These are phyloP conservation scores for Cetonia aurata DNA, from an alignment of 2,888 invertebrate species.

Conservation along the genomic window DNA sequence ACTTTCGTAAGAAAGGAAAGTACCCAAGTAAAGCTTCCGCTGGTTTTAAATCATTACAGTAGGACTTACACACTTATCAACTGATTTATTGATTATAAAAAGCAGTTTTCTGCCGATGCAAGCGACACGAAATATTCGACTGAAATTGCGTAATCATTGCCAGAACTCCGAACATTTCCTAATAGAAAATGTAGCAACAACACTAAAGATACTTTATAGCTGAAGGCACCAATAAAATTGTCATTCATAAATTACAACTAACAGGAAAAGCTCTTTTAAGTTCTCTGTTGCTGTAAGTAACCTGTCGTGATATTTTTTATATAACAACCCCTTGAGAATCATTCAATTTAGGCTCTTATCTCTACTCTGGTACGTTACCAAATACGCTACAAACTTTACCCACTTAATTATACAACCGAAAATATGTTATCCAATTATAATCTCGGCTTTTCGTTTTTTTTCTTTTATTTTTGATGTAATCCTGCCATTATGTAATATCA, in stretches of 20 bases:
- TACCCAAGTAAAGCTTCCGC: too few species aligned
- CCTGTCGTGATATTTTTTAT: slow-evolving; percentile 3
- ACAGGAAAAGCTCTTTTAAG: not conserved
- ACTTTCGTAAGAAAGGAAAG: too few species aligned
- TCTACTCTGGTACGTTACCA: not conserved
- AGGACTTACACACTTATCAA: too few species aligned
- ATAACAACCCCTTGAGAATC: not conserved
- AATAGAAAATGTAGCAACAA: too few species aligned
- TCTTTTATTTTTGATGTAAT: slow-evolving; percentile 21
- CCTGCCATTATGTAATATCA: slow-evolving; percentile 21
- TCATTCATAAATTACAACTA: not conserved
- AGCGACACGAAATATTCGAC: too few species aligned
- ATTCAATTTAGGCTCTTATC: slow-evolving; percentile 8
- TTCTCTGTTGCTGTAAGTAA: not conserved
- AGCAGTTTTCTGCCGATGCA: too few species aligned
- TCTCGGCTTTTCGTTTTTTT: slow-evolving; percentile 3
- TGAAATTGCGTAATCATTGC: too few species aligned
- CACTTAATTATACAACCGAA: slow-evolving; percentile 19
- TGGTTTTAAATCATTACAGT: too few species aligned
- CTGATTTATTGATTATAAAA: too few species aligned
- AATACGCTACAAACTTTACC: not conserved
- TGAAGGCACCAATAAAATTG: not conserved
- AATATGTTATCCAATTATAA: slow-evolving; percentile 32
- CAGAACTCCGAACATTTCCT: too few species aligned
- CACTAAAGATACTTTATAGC: too few species aligned